These are phyloP conservation scores for Stenopsyche tienmushanensis DNA, from an alignment of 1,140 invertebrate genomes.

Conservation along the genomic window DNA sequence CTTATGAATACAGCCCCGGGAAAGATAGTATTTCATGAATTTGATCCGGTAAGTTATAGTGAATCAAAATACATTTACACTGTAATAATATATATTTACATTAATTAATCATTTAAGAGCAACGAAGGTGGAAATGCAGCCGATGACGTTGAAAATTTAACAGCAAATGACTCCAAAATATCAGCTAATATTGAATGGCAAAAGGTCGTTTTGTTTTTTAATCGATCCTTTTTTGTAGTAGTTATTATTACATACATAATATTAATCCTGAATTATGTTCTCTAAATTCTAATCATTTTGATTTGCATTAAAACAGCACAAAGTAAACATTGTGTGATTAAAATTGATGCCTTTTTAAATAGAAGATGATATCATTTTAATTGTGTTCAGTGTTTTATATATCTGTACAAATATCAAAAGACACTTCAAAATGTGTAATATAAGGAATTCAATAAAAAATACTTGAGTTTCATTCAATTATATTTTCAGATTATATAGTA, in stretches of 20 bases:
- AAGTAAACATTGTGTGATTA: no score
- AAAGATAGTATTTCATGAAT: constrained; percentile 25
- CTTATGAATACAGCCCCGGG: constrained; percentile 16
- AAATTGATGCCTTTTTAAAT: no score
- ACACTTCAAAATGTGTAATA: no score
- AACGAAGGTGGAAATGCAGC: constrained; percentile 7
- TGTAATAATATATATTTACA: constrained; percentile 24
- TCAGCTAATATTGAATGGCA: constrained; percentile 29
- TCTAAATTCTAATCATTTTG: no score
- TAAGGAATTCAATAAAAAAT: no score
- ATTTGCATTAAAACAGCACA: no score
- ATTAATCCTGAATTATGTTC: constrained; percentile 25
- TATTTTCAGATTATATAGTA: no score
- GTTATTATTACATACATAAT: constrained; percentile 23
- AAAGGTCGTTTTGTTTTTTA: constrained; percentile 24
- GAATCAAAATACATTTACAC: constrained; percentile 10
- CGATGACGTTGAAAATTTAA: constrained; percentile 31
- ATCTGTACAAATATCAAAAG: no score
- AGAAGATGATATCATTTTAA: no score
- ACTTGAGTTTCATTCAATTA: no score
- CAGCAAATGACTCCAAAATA: constrained; percentile 19
- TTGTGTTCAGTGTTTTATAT: no score
- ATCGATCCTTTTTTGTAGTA: constrained; percentile 27
- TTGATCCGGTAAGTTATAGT: constrained; percentile 21
- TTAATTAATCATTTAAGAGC: neutral